phyloP scores from a whole-genome alignment of 1,140 invertebrate genomes.

The Nasonia giraulti region DNA sequence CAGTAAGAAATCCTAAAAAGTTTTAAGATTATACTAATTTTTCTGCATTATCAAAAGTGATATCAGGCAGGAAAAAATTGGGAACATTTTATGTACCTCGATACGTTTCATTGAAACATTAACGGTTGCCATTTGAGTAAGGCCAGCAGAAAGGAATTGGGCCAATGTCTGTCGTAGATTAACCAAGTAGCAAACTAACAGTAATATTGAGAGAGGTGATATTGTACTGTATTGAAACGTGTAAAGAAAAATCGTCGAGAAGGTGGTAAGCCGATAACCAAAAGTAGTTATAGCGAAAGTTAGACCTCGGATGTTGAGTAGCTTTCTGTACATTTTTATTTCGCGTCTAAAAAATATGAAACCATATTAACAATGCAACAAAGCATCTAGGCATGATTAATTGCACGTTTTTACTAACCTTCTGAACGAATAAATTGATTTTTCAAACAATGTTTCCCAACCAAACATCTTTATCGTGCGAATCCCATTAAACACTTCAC shows the following conservation, averaged over 20 bases:
- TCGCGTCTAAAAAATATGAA: not conserved
- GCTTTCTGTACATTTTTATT: not conserved
- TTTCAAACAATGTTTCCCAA: constrained; percentile 1
- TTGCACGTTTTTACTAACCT: not conserved
- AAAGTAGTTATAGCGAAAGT: not conserved
- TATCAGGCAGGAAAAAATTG: constrained; percentile 41
- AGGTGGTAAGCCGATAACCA: not conserved
- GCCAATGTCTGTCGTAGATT: not conserved
- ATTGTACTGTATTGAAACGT: not conserved
- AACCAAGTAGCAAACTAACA: not conserved
- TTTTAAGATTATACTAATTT: not conserved
- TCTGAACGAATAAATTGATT: not conserved
- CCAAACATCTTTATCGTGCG: not conserved
- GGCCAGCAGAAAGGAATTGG: not conserved
- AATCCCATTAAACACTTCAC: not conserved
- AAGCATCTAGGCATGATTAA: not conserved
- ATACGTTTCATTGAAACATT: not conserved
- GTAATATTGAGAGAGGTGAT: not conserved
- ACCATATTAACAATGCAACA: not conserved
- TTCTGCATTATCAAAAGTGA: not conserved
- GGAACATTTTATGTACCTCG: not conserved
- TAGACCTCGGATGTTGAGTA: not conserved
- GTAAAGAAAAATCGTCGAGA: not conserved
- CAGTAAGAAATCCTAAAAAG: constrained; percentile 60
- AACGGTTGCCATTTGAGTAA: not conserved